phyloP scores from a whole-genome alignment of 1,140 invertebrate genomes.

The Hyles euphorbiae region DNA sequence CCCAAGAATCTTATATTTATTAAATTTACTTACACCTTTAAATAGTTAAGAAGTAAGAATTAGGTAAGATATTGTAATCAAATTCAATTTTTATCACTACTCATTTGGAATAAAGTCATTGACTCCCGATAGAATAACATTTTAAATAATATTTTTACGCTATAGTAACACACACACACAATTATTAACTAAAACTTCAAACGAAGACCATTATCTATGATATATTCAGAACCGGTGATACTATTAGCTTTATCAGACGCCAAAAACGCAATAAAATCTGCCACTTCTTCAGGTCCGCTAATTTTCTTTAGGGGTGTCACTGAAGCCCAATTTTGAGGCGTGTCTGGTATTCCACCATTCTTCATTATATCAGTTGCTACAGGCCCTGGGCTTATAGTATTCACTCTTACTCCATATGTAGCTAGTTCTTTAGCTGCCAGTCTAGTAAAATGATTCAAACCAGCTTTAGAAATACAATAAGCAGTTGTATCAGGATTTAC shows the following conservation, averaged over 20 bases:
- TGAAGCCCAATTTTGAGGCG: neutral
- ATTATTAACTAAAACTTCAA: neutral
- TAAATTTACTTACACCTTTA: no score
- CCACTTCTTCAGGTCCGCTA: slow-evolving; percentile 22
- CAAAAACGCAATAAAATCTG: slow-evolving; percentile 20
- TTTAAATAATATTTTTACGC: no score
- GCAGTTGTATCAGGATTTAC: neutral
- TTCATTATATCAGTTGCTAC: slow-evolving; percentile 17
- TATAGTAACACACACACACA: neutral
- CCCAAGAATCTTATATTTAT: no score
- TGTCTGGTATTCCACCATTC: slow-evolving; percentile 1
- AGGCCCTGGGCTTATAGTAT: slow-evolving; percentile 79
- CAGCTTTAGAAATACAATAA: slow-evolving; percentile 54
- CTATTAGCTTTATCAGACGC: slow-evolving; percentile 26
- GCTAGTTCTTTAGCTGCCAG: slow-evolving; percentile 80
- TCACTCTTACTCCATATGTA: slow-evolving; percentile 32
- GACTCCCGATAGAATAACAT: no score
- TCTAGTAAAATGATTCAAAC: slow-evolving; percentile 84
- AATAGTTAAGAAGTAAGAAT: no score
- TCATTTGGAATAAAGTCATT: no score
- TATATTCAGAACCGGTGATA: slow-evolving; percentile 21
- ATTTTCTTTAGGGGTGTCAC: neutral
- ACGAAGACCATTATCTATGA: slow-evolving; percentile 16
- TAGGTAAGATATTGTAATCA: no score
- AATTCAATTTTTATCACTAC: no score